These are phyloP conservation scores for Machimus atricapillus DNA, from an alignment of 2,888 invertebrate species.

Conservation along the genomic window DNA sequence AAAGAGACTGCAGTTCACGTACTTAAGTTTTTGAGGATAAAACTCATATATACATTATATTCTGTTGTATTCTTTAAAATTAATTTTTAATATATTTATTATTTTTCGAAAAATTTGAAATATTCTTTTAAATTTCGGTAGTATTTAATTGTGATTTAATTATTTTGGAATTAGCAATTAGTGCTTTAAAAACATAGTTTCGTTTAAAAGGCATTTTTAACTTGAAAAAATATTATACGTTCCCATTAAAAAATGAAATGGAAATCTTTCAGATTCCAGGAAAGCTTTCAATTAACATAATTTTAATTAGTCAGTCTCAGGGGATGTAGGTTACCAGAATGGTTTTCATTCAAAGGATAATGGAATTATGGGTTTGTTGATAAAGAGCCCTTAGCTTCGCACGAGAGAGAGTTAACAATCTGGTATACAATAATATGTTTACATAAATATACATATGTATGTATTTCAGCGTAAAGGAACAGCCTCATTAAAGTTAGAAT, in stretches of 20 bases:
- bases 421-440: not conserved
- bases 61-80: not conserved
- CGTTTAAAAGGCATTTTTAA: too few species aligned
- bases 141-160: too few species aligned
- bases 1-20: not conserved
- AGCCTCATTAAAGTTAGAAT: not conserved
- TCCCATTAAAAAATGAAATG: too few species aligned
- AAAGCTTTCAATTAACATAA: not conserved
- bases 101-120: too few species aligned
- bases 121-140: too few species aligned
- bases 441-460: not conserved
- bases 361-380: not conserved
- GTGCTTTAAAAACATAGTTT: too few species aligned
- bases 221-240: too few species aligned
- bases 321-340: not conserved
- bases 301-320: not conserved
- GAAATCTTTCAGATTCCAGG: not conserved
- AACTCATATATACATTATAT: not conserved
- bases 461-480: not conserved
- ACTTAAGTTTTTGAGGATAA: not conserved
- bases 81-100: not conserved
- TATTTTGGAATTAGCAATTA: too few species aligned
- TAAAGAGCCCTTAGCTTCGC: not conserved
- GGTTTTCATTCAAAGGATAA: not conserved
- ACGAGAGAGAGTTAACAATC: not conserved